Base-by-base conservation (phyloP, 2,113 vertebrate species). In the Hippocampus zosterae region DNA sequence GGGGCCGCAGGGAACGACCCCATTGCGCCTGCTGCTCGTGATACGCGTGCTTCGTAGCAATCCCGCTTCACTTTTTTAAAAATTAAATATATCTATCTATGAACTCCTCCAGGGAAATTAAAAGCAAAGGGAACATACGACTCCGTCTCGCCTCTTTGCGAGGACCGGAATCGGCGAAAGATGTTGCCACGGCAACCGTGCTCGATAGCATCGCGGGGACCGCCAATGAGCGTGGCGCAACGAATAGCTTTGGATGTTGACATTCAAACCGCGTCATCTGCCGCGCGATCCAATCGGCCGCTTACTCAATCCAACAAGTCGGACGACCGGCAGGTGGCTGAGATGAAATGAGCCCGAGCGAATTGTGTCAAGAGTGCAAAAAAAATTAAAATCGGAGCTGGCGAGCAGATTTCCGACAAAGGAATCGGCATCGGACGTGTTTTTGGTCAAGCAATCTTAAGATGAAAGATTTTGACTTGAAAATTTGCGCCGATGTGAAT, bases 21-120 rank as follows among this genome's bases (percentile, higher is more conserved):
- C 60, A 41, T 41, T 55, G n/a, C 21, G 53, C 8, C 52, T 55
- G 52, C n/a, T 55, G 52, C 19, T 21, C 52, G 9, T 3, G 23
- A 13, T 13, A 23, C 3, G 48, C 23, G n/a, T 27, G 23, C n/a
- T 5, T 25, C 11, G 23, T 27, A 13, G 55, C 55, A 57, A 25
- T 19, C 21, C 10, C 50, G 16, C 19, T 10, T 19, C 21, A 3
- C 9, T 27, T 57, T 27, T 57, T 27, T 27, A 27, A 27, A 27
- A 27, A 27, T 25, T 57, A 8, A 23, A 2, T 23, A n/a, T 55
- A n/a, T 55, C 6, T 23, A 21, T 61, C 8, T 63, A 63, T 64
- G 62, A 42, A 44, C 62, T 13, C 61, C 62, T 42, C 62, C 41
- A 25, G 62, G 62, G 62, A 64, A 64, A 64, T 64, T 64, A 64